Conservation (phyloP, 2,888 invertebrate species). For the Cephus nigrinus region DNA sequence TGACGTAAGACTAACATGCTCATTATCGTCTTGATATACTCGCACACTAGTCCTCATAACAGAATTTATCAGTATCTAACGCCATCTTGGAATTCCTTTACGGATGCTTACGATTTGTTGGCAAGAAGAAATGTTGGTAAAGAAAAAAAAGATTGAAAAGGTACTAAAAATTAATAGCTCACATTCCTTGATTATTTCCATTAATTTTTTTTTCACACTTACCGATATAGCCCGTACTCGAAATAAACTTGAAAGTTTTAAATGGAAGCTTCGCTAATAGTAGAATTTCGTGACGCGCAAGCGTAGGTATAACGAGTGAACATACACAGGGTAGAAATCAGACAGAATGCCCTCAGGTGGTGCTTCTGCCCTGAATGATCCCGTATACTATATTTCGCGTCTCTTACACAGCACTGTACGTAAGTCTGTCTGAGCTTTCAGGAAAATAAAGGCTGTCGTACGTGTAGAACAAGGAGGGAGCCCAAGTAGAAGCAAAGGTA, state of each 20-base stretch:
- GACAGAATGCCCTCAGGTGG: too few species aligned
- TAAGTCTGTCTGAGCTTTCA: not conserved
- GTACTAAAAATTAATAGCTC: too few species aligned
- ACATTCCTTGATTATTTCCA: too few species aligned
- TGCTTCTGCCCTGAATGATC: too few species aligned
- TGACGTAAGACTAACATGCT: slow-evolving; percentile 1
- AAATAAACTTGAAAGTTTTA: not conserved
- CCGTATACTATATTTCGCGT: not conserved
- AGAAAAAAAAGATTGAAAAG: too few species aligned
- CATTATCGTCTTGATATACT: not conserved
- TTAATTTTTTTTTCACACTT: too few species aligned
- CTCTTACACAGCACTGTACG: not conserved
- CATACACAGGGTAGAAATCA: too few species aligned
- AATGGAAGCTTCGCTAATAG: not conserved
- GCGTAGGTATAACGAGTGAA: not conserved
- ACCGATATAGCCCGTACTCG: not conserved
- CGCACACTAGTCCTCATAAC: not conserved
- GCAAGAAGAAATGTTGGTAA: too few species aligned
- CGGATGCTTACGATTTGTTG: not conserved
- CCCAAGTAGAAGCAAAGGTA: not conserved
- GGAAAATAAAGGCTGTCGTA: not conserved
- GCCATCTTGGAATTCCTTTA: not conserved
- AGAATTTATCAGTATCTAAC: not conserved
- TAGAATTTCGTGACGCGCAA: not conserved
- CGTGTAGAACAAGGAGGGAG: not conserved